A percentile compares a stretch with the other conserved stretches of the same genome.
These are phyloP conservation scores for Clistopyga incitator DNA, from an alignment of 2,888 invertebrate genomes.

Conservation along the genomic window DNA sequence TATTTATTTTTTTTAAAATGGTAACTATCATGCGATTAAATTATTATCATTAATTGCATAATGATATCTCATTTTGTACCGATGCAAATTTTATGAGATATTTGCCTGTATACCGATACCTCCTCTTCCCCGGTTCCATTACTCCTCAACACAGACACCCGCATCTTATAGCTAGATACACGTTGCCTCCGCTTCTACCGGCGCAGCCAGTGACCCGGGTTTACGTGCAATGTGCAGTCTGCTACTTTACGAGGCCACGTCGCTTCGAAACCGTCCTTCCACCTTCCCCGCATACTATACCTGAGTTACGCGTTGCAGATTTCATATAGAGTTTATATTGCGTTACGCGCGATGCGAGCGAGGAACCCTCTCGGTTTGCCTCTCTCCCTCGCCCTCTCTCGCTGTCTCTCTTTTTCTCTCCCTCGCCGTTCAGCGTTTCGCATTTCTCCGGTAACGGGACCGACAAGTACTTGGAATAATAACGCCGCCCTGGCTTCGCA, in stretches of 20 bases:
- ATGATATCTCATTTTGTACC: not conserved
- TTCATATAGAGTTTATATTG: slow-evolving; percentile 56
- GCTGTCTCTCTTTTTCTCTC: slow-evolving; percentile 42
- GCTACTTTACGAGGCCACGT: slow-evolving; percentile 56
- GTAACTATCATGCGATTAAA: too few relatives aligned
- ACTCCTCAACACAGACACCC: slow-evolving; percentile 47
- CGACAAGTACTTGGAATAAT: slow-evolving; percentile 38
- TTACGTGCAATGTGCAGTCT: slow-evolving; percentile 52
- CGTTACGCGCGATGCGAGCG: slow-evolving; percentile 46
- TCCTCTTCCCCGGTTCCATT: slow-evolving; percentile 17
- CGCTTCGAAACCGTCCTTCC: slow-evolving; percentile 45
- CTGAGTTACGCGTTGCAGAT: slow-evolving; percentile 52
- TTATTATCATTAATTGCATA: not conserved
- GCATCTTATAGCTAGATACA: slow-evolving; percentile 14
- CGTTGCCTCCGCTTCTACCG: slow-evolving; percentile 3
- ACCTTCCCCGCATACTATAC: slow-evolving; percentile 3
- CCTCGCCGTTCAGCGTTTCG: slow-evolving; percentile 17
- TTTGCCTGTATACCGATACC: slow-evolving; percentile 10
- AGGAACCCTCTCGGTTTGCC: slow-evolving; percentile 40
- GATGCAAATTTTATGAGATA: not conserved
- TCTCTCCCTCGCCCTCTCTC: slow-evolving; percentile 43
- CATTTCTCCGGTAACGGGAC: slow-evolving; percentile 33
- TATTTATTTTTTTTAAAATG: too few relatives aligned
- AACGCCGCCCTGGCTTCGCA: slow-evolving; percentile 47
- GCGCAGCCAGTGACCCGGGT: slow-evolving; percentile 42